phyloP scores from a whole-genome alignment of 2,113 vertebrate genomes.

The Silurus glanis region DNA sequence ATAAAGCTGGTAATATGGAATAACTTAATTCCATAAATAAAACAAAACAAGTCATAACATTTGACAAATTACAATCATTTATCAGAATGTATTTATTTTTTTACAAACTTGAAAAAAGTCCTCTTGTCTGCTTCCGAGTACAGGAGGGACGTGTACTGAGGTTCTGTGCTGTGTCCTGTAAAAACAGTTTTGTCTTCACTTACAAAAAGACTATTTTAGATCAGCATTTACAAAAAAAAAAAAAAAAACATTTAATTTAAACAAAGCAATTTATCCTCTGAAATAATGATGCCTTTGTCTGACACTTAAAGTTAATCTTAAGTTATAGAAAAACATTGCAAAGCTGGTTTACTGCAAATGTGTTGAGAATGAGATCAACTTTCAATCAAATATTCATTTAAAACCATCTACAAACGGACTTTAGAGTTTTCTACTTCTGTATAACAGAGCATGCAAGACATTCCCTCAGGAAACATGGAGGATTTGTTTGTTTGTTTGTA shows the following conservation, averaged over 20 bases:
- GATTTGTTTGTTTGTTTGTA: background rate
- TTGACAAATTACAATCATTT: constrained; percentile 35
- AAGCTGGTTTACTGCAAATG: background rate
- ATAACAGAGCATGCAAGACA: background rate
- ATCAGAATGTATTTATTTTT: constrained; percentile 32
- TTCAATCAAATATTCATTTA: background rate
- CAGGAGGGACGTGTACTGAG: background rate
- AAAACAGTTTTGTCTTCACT: background rate
- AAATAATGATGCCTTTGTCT: background rate
- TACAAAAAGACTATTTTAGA: background rate
- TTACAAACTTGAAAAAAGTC: constrained; percentile 43
- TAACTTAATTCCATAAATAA: constrained; percentile 51
- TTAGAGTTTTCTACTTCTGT: background rate
- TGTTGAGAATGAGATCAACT: background rate
- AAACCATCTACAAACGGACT: background rate
- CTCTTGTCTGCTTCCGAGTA: background rate
- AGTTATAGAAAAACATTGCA: background rate
- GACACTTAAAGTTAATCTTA: background rate
- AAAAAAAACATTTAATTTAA: background rate
- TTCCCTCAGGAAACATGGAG: background rate
- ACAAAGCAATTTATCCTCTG: background rate
- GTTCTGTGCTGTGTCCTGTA: background rate
- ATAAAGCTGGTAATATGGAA: background rate
- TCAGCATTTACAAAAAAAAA: background rate
- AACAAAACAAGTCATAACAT: constrained; percentile 43